These are phyloP conservation scores for Pipra filicauda DNA, from an alignment of 2,113 vertebrate genomes.

Conservation along the genomic window DNA sequence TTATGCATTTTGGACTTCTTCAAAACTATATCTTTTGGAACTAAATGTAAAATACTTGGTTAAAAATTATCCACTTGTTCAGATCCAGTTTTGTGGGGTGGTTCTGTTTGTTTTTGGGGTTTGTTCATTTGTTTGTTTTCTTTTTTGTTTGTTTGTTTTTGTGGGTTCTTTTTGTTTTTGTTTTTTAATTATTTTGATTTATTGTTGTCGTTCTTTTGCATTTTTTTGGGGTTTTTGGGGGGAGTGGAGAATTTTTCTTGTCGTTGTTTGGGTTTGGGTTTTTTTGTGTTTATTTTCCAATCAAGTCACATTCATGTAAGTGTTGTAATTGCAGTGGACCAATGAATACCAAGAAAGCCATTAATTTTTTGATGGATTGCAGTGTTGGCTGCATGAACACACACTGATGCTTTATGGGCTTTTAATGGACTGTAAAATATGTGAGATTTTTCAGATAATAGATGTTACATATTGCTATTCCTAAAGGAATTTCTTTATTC, in stretches of 20 bases:
- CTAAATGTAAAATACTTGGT: background rate
- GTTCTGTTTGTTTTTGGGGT: rapidly evolving
- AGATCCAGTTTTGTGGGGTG: background rate
- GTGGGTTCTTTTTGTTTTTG: background rate
- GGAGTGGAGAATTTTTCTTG: background rate
- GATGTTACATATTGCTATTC: background rate
- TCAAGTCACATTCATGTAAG: background rate
- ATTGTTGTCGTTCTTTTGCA: too few species aligned
- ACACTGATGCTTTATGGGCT: background rate
- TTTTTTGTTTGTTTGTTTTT: background rate
- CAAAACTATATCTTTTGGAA: background rate
- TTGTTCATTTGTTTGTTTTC: background rate
- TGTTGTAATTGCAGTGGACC: background rate
- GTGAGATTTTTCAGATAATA: background rate
- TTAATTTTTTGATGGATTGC: conserved; percentile 12
- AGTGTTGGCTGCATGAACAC: background rate
- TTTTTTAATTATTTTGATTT: background rate
- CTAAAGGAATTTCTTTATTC: background rate
- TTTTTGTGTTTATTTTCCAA: background rate
- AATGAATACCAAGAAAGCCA: background rate
- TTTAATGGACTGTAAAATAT: background rate
- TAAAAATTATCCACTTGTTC: background rate
- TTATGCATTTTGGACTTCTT: background rate
- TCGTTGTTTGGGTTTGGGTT: background rate
- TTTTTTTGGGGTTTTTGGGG: background rate